phyloP scores from a whole-genome alignment of 2,888 invertebrate species.

The Hydroisotoma schaefferi region DNA sequence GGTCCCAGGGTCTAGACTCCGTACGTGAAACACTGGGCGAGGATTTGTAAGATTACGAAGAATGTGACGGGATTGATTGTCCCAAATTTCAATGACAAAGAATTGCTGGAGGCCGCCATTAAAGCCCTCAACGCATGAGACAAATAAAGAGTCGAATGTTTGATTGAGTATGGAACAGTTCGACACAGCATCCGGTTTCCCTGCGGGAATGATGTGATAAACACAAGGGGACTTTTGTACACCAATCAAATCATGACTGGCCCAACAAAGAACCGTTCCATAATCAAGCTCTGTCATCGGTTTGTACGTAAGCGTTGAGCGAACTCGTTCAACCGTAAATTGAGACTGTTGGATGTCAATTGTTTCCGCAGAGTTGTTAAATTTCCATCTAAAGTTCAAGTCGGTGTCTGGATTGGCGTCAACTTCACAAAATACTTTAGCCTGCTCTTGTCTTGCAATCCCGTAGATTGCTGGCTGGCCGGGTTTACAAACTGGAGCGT shows the following conservation, averaged over 20 bases:
- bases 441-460: constrained; percentile 67
- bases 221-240: constrained; percentile 69
- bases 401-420: constrained; percentile 70
- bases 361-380: constrained; percentile 69
- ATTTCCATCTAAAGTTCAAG: constrained; percentile 68
- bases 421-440: constrained; percentile 65
- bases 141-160: constrained; percentile 67
- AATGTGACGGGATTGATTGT: constrained; percentile 48
- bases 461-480: constrained; percentile 68
- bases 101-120: constrained; percentile 71
- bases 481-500: constrained; percentile 67
- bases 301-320: constrained; percentile 66
- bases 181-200: constrained; percentile 68
- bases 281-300: constrained; percentile 71
- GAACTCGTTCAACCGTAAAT: constrained; percentile 61
- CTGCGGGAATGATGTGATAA: constrained; percentile 70
- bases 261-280: constrained; percentile 67
- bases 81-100: constrained; percentile 63
- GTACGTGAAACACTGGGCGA: constrained; percentile 64
- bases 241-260: constrained; percentile 65
- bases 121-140: constrained; percentile 71
- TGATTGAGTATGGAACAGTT: constrained; percentile 72
- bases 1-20: constrained; percentile 65
- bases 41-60: constrained; percentile 54
- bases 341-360: constrained; percentile 65